phyloP scores from a whole-genome alignment of 2,113 vertebrate genomes.

The Lichenostomus cassidix region DNA sequence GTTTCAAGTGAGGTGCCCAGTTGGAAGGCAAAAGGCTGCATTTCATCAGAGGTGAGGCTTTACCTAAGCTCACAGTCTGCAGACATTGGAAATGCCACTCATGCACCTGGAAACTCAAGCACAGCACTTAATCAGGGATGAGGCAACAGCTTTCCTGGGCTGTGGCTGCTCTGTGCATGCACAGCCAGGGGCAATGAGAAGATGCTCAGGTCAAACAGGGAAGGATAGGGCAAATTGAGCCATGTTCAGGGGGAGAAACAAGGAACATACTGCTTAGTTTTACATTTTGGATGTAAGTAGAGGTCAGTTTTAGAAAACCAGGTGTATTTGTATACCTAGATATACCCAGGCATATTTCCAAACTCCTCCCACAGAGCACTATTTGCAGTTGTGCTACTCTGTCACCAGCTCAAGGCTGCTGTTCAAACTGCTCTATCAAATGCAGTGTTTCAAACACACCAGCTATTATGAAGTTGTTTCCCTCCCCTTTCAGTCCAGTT shows the following conservation, averaged over 20 bases:
- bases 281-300: neutral
- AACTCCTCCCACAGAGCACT: neutral
- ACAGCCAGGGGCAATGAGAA: neutral
- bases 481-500: neutral
- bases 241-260: neutral
- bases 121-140: rapidly evolving
- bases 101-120: neutral
- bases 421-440: neutral
- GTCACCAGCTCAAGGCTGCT: neutral
- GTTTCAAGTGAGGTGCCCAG: neutral
- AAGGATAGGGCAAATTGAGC: neutral
- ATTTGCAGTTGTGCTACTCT: neutral
- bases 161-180: rapidly evolving
- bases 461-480: neutral
- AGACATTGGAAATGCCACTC: neutral
- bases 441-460: neutral
- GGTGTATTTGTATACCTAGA: neutral
- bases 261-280: neutral
- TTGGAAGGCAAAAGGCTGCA: neutral
- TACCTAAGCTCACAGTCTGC: neutral
- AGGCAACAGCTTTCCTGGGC: neutral
- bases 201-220: neutral
- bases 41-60: neutral
- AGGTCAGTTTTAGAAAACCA: neutral
- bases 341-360: neutral